phyloP scores from a whole-genome alignment of 1,140 invertebrate species.

The Zaprionus ghesquierei region DNA sequence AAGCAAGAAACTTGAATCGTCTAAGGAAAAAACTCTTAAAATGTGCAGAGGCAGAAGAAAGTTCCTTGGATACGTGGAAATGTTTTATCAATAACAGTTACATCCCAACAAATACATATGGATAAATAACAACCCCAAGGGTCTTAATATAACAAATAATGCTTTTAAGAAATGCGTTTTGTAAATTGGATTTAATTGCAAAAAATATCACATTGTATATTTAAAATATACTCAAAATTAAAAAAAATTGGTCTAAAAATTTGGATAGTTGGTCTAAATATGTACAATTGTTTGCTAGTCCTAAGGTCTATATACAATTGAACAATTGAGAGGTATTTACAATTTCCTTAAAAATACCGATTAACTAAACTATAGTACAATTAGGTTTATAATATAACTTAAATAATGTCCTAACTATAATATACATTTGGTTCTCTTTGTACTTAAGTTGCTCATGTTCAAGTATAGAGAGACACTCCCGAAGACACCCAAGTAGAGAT shows the following conservation, averaged over 20 bases:
- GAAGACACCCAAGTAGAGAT: too few species aligned
- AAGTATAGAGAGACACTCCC: too few species aligned
- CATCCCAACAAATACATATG: not conserved
- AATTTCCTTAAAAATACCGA: too few species aligned
- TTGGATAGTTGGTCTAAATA: conserved; percentile 17
- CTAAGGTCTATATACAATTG: conserved; percentile 44
- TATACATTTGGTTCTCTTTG: too few species aligned
- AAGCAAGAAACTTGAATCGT: not conserved
- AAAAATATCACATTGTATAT: conserved; percentile 60
- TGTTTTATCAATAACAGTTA: conserved; percentile 30
- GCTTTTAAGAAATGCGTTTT: conserved; percentile 5
- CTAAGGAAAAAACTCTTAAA: not conserved
- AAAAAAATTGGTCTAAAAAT: conserved; percentile 13
- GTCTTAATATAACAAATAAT: not conserved
- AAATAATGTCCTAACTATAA: too few species aligned
- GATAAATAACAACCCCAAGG: not conserved
- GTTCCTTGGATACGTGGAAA: conserved; percentile 6
- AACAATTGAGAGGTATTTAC: too few species aligned
- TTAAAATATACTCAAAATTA: conserved; percentile 49
- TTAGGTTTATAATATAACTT: too few species aligned
- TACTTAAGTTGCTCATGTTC: too few species aligned
- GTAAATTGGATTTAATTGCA: conserved; percentile 68
- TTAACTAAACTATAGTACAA: too few species aligned
- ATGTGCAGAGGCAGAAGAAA: not conserved
- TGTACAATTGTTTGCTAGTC: conserved; percentile 34